A percentile compares a stretch with the other conserved stretches of the same genome.
Conservation (phyloP, 1,140 invertebrate species). For the Drosophila eugracilis region DNA sequence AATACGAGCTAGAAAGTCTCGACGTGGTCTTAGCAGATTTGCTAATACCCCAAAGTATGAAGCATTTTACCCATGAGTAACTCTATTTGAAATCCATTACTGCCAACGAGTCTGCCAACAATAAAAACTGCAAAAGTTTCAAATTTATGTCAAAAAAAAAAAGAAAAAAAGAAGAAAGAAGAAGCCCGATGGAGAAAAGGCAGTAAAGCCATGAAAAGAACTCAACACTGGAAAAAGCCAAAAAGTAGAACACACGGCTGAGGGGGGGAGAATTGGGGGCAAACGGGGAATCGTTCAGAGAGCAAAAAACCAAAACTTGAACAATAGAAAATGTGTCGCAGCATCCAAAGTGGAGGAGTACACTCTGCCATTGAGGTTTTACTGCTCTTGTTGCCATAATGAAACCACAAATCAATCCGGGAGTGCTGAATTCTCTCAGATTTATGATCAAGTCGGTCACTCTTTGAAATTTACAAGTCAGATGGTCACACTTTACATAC, state of each 20-base stretch:
- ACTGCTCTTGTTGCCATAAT: slow-evolving; percentile 27
- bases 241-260: slow-evolving; percentile 68
- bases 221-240: slow-evolving; percentile 65
- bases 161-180: slow-evolving; percentile 13
- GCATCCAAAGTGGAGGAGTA: slow-evolving; percentile 32
- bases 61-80: slow-evolving; percentile 83
- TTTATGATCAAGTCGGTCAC: slow-evolving; percentile 21
- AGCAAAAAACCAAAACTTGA: slow-evolving; percentile 59
- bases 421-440: slow-evolving; percentile 1
- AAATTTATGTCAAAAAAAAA: slow-evolving; percentile 77
- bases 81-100: slow-evolving; percentile 83
- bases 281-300: slow-evolving; percentile 12
- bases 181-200: slow-evolving; percentile 26
- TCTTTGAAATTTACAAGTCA: neutral
- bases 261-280: slow-evolving; percentile 10
- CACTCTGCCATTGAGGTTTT: slow-evolving; percentile 24
- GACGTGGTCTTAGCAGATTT: slow-evolving; percentile 64
- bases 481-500: neutral
- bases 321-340: slow-evolving; percentile 74
- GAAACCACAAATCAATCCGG: slow-evolving; percentile 38
- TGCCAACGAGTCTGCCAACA: slow-evolving; percentile 79
- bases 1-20: slow-evolving; percentile 43
- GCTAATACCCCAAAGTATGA: slow-evolving; percentile 81
- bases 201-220: slow-evolving; percentile 67
- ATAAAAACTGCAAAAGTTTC: slow-evolving; percentile 81